Conservation (phyloP, 2,113 vertebrate genomes). For the Spea bombifrons region DNA sequence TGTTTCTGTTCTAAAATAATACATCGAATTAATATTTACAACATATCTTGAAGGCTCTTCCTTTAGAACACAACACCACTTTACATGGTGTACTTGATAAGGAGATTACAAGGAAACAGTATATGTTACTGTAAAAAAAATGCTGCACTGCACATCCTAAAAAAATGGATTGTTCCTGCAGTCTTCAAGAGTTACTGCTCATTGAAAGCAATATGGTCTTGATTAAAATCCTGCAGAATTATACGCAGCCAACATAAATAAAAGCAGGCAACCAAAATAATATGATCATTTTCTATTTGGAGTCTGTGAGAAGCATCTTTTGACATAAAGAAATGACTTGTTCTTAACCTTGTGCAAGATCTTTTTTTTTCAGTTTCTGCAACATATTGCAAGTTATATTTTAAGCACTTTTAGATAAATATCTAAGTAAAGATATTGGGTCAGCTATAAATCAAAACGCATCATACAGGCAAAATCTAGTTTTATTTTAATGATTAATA, state of each 20-base stretch:
- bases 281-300: constrained; percentile 32
- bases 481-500: constrained; percentile 10
- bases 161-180: constrained; percentile 38
- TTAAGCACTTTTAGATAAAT: not conserved
- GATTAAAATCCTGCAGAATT: constrained; percentile 49
- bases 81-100: constrained; percentile 23
- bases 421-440: not conserved
- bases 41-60: constrained; percentile 8
- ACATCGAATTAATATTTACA: not conserved
- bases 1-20: too few relatives aligned
- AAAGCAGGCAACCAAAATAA: constrained; percentile 31
- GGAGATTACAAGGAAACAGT: constrained; percentile 26
- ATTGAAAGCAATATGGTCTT: constrained; percentile 43
- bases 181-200: constrained; percentile 37
- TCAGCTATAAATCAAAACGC: constrained; percentile 1
- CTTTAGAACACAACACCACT: constrained; percentile 24
- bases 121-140: constrained; percentile 33
- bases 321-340: constrained; percentile 24
- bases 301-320: constrained; percentile 23
- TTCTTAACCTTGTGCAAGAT: constrained; percentile 15
- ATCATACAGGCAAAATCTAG: not conserved
- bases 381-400: not conserved
- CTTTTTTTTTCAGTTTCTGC: not conserved
- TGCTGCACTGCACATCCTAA: constrained; percentile 34
- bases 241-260: constrained; percentile 39